Conservation (phyloP, 2,797 vertebrate species). For the Borostomias antarcticus region DNA sequence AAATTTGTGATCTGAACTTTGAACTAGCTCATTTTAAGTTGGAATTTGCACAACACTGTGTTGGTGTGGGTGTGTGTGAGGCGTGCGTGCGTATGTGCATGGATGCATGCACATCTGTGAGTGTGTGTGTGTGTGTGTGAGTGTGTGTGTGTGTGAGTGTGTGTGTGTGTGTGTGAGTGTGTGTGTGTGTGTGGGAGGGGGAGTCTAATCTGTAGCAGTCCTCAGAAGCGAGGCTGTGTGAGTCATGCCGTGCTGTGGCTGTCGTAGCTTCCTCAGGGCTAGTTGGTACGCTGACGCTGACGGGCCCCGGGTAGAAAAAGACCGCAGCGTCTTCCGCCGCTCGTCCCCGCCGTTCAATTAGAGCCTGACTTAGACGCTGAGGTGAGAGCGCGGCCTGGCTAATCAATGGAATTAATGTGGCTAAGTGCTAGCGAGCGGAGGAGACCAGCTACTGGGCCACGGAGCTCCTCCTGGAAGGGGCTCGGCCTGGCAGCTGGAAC, state of each 20-base stretch:
- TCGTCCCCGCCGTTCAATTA: slow-evolving; percentile 74
- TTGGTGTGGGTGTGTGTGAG: too few species aligned
- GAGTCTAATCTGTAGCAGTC: too few species aligned
- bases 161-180: slow-evolving; percentile 10
- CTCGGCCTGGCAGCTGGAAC: too few species aligned
- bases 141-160: slow-evolving; percentile 11
- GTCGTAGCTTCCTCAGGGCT: background rate
- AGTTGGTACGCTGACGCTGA: too few species aligned
- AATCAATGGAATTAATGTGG: slow-evolving; percentile 8
- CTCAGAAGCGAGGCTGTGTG: too few species aligned
- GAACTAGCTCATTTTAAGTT: too few species aligned
- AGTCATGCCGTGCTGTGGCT: background rate
- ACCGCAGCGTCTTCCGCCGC: slow-evolving; percentile 59
- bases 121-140: slow-evolving; percentile 6
- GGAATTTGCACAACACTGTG: too few species aligned
- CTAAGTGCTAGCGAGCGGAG: background rate
- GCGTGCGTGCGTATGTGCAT: too few species aligned
- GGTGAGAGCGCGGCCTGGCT: background rate
- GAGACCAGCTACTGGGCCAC: background rate
- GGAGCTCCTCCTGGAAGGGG: too few species aligned
- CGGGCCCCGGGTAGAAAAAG: background rate
- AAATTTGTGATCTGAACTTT: too few species aligned
- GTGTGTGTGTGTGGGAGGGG: slow-evolving; percentile 12
- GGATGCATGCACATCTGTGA: too few species aligned
- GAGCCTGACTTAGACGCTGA: slow-evolving; percentile 58